Base-by-base conservation (phyloP, 2,888 invertebrate genomes). In the Dermolepida albohirtum region DNA sequence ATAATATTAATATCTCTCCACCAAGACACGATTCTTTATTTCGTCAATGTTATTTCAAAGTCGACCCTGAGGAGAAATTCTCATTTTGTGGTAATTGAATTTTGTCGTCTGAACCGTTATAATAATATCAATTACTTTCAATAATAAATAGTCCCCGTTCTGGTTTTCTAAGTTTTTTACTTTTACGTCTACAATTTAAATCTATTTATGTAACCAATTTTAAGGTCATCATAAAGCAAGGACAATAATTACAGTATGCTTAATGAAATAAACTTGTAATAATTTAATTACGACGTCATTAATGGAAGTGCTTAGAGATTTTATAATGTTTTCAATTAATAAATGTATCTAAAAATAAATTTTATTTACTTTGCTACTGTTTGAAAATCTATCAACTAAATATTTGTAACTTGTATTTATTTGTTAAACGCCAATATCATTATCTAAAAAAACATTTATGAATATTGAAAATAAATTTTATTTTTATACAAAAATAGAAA, bases 101-200 rank as follows among this genome's bases (percentile, higher is more conserved):
- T 63, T 47, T 34, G 59, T 62, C 55, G 47, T 43, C 54, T 12
- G 34, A 43, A 49, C 68, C 64, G 68, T 68, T 68, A 68, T 63
- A 63, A 68, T 68, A 63, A 64, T 64, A 63, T 64, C 68, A 54
- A 68, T 68, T 68, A 65, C 41, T 34, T 11, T 8, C 54, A 51
- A n/a, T 65, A 54, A 65, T 65, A 65, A 65, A 65, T 65, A 65
- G 65, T 17, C 34, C n/a, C 14, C 16, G 59, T 34, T 47, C 59
- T 17, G 47, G 47, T 54, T 52, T 43, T 54, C 44, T 43, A 44
- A 27, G 16, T 65, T 65, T 51, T 57, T 16, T 65, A 29, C 54
- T 44, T 54, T 34, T 52, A 65, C 44, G 14, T 51, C 4, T 27
- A 34, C 51, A 65, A 65, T 65, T 65, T 65, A 54, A 65, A 54